Evolutionary conservation across 1,140 invertebrate genomes (phyloP), one percentile per base, ranked within the genome.

Genomic region (Armadillidium nasatum): DNA sequence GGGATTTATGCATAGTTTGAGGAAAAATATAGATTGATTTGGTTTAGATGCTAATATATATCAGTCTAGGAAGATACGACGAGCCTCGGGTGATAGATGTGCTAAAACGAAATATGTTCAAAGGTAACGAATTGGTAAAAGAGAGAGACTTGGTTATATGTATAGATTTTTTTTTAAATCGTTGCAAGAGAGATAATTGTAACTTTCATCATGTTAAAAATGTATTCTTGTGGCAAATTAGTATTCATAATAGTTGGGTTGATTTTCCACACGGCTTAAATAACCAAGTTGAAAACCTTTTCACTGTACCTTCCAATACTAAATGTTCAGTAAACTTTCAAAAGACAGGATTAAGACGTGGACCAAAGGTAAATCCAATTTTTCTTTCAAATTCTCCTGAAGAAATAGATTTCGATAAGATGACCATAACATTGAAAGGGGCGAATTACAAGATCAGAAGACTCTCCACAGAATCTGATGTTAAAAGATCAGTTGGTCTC

Each of bases 401-500:
- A 44, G n/a, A 75, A 13, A 54, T 78, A 44, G 69, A 80, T 72
- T 74, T 80, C 22, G 72, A 78, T 10, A 68, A 21, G 10, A 76
- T 78, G 72, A 70, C 44, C 44, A 22, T 80, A 4, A 7, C 2
- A 15, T 60, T 68, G 13, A 21, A 68, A 7, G 13, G 19, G 6
- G n/a, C 0, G 7, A 66, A 11, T 13, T 50, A 44, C 19, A 6
- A 21, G 2, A 67, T 80, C 9, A 72, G 77, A 13, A 75, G 79
- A 46, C 60, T 80, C 7, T 78, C 79, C 13, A 80, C 79, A 43
- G 33, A 71, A 6, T 80, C 79, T 11, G 79, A 80, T 45, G 50
- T 80, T 3, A 72, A 46, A 7, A 68, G 11, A 13, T 70, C 15
- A 7, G 66, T 21, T n/a, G 66, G 19, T 45, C 4, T 76, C 43